Evolutionary conservation across 1,140 invertebrate species (phyloP), one percentile per base, ranked within the genome.

Genomic region (Orchestia grillus): DNA sequence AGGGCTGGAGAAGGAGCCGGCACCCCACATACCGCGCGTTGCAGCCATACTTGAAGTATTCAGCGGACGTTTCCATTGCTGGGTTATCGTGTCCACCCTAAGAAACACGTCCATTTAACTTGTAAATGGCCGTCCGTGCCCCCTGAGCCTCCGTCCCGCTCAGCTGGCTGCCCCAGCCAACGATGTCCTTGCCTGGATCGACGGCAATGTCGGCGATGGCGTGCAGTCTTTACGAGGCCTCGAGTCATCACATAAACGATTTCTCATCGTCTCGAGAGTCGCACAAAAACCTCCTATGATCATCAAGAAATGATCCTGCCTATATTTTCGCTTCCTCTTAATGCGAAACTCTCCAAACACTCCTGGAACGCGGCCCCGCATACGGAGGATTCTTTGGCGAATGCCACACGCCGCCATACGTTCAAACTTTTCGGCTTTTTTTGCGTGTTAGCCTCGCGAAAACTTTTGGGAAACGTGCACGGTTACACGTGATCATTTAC

Each of bases 71-170:
- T 94, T 94, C 92, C 92, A 94, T 94, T 94, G 92, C 92, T 45
- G 92, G 3, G 92, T 94, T 94, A 94, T 94, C 92, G 43, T 94
- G 92, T 94, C 92, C 92, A 23, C 44, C 92, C 92, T 45, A 94
- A 94, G 92, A 94, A 94, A 94, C 43, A 94, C 92, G 92, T 94
- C 92, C 92, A 94, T 94, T 94, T 94, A 94, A 94, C 92, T 94
- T 94, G 92, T 94, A 94, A 94, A 94, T 94, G 44, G 92, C 11
- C 92, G 40, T 47, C 43, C 43, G 15, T 44, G 6, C 16, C 44
- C 8, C 44, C 92, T 47, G 44, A 45, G 92, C 44, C 40, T 40
- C 44, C 47, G n/a, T n/a, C n/a, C n/a, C n/a, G n/a, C n/a, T n/a
- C n/a, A n/a, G n/a, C n/a, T 40, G 87, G 87, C 36, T 4, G 11